Evolutionary conservation across 2,113 vertebrate genomes (phyloP).

Genomic region (Chamaetylas fuelleborni): DNA sequence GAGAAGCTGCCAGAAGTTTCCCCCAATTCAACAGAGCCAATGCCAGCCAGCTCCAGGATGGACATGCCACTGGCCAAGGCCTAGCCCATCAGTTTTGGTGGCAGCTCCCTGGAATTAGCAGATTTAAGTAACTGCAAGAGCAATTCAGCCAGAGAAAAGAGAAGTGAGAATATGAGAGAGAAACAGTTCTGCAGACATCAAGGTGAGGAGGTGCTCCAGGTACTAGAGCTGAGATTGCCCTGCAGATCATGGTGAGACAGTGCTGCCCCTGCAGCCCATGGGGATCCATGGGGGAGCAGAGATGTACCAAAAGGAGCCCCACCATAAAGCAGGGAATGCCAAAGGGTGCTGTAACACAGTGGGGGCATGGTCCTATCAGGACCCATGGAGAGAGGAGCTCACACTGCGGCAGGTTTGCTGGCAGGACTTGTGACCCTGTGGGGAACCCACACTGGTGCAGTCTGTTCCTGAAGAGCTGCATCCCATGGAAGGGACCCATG

Average conservation of each 20-base stretch:
- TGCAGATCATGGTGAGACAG: neutral
- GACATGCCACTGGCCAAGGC: neutral
- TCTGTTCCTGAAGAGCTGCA: neutral
- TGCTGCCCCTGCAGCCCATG: neutral
- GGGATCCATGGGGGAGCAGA: neutral
- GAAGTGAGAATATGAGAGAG: neutral
- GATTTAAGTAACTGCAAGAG: neutral
- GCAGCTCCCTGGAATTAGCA: neutral
- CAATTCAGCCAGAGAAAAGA: neutral
- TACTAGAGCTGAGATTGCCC: neutral
- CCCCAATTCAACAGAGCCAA: neutral
- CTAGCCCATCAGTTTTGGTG: neutral
- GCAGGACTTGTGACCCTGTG: neutral
- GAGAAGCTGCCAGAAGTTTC: neutral
- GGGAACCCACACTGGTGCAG: neutral
- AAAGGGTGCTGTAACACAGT: neutral
- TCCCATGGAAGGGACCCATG: neutral
- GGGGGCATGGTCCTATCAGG: neutral
- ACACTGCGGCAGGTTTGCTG: neutral
- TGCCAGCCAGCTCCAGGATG: neutral
- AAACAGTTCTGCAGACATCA: neutral
- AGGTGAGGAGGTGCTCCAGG: neutral
- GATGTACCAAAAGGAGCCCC: neutral
- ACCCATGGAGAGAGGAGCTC: neutral
- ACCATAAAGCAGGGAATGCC: neutral